Conservation (phyloP, 2,113 vertebrate species). For the Myotis lucifugus region DNA sequence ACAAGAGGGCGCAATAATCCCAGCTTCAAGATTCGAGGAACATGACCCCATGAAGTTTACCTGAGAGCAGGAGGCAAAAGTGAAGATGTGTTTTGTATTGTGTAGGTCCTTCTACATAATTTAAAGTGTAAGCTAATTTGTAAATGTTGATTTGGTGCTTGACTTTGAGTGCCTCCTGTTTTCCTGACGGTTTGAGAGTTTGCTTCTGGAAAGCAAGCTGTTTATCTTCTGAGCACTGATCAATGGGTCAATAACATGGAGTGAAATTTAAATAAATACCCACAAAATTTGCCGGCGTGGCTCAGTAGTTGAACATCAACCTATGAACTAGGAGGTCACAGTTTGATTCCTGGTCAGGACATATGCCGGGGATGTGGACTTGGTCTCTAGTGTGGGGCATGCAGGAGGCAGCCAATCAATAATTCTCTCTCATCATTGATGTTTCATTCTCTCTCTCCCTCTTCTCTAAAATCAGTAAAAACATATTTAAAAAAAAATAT, state of each 20-base stretch:
- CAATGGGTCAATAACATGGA: neutral
- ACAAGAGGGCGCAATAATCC: constrained; percentile 47
- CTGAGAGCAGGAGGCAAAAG: neutral
- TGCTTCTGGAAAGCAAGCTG: neutral
- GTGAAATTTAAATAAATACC: neutral
- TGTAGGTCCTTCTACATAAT: neutral
- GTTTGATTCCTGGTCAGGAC: no score
- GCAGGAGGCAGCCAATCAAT: no score
- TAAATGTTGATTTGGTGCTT: neutral
- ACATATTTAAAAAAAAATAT: neutral
- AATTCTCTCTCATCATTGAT: no score
- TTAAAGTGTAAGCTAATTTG: neutral
- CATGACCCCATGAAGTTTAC: neutral
- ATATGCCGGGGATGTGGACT: no score
- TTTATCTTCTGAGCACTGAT: neutral
- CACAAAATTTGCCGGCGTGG: neutral
- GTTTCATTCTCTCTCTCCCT: no score
- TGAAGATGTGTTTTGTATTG: neutral
- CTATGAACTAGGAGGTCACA: no score
- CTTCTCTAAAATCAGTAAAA: no score
- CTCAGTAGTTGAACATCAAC: no score
- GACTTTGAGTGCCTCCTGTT: neutral
- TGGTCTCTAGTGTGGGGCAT: no score
- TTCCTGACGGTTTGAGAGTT: neutral
- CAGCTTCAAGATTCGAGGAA: neutral